phyloP scores from a whole-genome alignment of 2,113 vertebrate genomes.

The Dolichallabes microphthalmus region DNA sequence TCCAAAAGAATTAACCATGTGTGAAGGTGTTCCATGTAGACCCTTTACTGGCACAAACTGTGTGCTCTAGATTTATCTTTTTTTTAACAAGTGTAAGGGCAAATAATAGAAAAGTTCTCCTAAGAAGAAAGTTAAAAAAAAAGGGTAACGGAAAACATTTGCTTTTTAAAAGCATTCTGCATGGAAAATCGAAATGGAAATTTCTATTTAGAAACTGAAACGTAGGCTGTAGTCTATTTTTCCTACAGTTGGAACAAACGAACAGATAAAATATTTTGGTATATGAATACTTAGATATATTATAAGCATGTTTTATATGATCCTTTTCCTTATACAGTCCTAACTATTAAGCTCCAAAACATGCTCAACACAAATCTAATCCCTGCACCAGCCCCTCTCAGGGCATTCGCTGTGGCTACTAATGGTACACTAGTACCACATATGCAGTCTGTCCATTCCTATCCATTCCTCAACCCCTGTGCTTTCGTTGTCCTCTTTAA shows the following conservation, averaged over 20 bases:
- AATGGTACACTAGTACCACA: constrained; percentile 49
- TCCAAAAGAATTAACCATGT: background rate
- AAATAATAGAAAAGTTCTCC: no score
- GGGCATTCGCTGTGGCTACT: constrained; percentile 24
- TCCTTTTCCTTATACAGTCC: background rate
- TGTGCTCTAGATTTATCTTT: background rate
- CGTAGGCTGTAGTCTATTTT: background rate
- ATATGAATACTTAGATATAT: background rate
- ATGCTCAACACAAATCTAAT: constrained; percentile 40
- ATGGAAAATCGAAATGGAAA: background rate
- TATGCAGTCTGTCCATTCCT: constrained; percentile 59
- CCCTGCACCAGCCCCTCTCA: constrained; percentile 43
- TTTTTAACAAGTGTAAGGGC: background rate
- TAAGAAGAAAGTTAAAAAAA: no score
- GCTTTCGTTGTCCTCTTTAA: constrained; percentile 34
- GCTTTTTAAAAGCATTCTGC: background rate
- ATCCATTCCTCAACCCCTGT: constrained; percentile 45
- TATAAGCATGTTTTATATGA: background rate
- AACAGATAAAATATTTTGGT: background rate
- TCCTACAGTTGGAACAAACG: background rate
- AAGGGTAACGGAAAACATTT: background rate
- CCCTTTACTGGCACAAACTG: background rate
- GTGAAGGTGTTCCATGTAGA: background rate
- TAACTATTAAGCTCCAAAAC: background rate
- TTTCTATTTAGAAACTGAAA: background rate